Base-by-base conservation (phyloP, 2,113 vertebrate genomes). In the Burhinus bistriatus region DNA sequence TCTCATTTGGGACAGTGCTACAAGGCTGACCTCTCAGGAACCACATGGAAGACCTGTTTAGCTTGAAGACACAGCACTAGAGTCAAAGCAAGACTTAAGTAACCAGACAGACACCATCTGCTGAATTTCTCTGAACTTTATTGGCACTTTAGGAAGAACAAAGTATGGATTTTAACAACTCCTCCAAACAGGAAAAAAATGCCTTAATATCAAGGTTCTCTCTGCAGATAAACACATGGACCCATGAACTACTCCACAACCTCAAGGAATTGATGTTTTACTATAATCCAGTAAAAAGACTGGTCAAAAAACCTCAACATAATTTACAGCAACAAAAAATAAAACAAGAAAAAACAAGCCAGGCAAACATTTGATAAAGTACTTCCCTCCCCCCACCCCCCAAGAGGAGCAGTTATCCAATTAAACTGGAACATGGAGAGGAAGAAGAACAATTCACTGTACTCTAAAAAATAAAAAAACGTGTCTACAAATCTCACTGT, bases 141-240 rank as follows among this genome's bases (percentile, higher is more conserved):
- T 98, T 98, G 98, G 98, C 98, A 98, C 97, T 97, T 98, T 90
- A 98, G 90, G 95, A 97, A 97, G 96, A 96, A 98, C 72, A 97
- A 75, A 96, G 96, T 80, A 97, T 76, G 93, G 75, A 89, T 96
- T 97, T 96, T 96, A 96, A 97, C 97, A 96, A 97, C 93, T 96
- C 96, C 96, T 98, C 93, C 92, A 91, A 95, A 91, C 14, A 72
- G 36, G 75, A 92, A 87, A 90, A 77, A 77, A 27, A 92, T 21
- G 26, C 45, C 87, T 95, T 96, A 95, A 70, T 80, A 93, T 94
- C 93, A 83, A 95, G 40, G 40, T 90, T 96, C 64, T 85, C 47
- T 92, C 89, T 89, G 77, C 64, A 72, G 57, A 70, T 64, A 79
- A 83, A 91, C 55, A 96, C 45, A 76, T 84, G 78, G 84, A 92